These are phyloP conservation scores for Gallirallus australis DNA, from an alignment of 2,797 vertebrate species.

Conservation along the genomic window DNA sequence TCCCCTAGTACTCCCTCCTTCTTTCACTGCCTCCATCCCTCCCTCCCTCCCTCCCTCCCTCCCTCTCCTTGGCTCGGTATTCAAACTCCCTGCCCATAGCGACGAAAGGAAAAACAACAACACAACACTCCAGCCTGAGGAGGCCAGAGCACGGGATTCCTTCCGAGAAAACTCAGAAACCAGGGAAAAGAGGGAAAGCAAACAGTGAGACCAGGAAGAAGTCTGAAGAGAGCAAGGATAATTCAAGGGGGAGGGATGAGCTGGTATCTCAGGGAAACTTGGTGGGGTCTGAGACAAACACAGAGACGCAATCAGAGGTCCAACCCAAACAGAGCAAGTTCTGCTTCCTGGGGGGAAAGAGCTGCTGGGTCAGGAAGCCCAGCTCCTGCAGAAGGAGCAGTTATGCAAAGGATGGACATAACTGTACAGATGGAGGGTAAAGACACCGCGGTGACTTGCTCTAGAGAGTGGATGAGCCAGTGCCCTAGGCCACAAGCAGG, in stretches of 20 bases:
- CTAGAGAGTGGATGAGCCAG: background rate
- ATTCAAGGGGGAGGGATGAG: conserved; percentile 43
- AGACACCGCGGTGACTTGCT: background rate
- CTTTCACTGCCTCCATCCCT: conserved; percentile 12
- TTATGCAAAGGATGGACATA: background rate
- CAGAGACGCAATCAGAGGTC: background rate
- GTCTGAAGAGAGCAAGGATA: background rate
- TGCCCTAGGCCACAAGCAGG: background rate
- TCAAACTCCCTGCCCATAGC: conserved; percentile 77
- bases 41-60: conserved; percentile 39
- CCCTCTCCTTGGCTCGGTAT: conserved; percentile 63
- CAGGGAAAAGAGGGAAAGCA: conserved; percentile 57
- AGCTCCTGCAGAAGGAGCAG: background rate
- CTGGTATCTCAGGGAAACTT: conserved; percentile 59
- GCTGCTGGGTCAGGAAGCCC: background rate
- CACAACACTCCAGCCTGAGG: conserved; percentile 73
- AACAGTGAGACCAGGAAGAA: conserved; percentile 40
- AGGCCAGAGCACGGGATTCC: conserved; percentile 63
- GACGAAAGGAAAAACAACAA: conserved; percentile 78
- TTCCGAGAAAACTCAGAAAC: conserved; percentile 73
- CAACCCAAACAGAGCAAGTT: background rate
- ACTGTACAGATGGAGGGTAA: background rate
- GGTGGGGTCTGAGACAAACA: conserved; percentile 51
- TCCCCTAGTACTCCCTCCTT: conserved; percentile 33
- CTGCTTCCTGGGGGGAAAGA: background rate